Base-by-base conservation (phyloP, 2,797 vertebrate genomes). In the Dendrocincla fuliginosa region DNA sequence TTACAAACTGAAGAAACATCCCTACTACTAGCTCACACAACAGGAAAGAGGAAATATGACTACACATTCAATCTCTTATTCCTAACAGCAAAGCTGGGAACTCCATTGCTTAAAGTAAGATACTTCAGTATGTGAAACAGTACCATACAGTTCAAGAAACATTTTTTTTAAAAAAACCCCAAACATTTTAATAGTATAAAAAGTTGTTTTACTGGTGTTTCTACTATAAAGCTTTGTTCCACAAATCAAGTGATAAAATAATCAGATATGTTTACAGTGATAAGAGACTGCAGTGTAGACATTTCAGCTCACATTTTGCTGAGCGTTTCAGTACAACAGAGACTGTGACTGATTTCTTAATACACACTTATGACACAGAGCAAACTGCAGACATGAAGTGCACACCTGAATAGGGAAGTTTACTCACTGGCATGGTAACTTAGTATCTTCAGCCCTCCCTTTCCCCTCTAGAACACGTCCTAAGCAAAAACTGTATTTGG, bases 171-270 rank as follows among this genome's bases (percentile, higher is more conserved):
- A 17, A 81, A 93, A 94, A 96, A 75, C 92, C 42, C 3, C 95
- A 91, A 95, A 95, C 87, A 80, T 96, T 97, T 96, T 94, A 95
- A 96, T 96, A 95, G 97, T 97, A 97, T 97, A 97, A 97, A 96
- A 97, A 97, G 96, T 95, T 95, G 96, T 97, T 90, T 97, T 95
- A 96, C 97, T 94, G 97, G 96, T 97, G 94, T 98, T 97, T 97
- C 96, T 97, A 97, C 93, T 95, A 93, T 95, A 97, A 97, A 98
- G 94, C 96, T 95, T 96, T 97, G 94, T 94, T 97, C 95, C 95
- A 97, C 94, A 97, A 94, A 97, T 92, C 93, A 89, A 96, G 91
- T 90, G 91, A 95, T 96, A 97, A 95, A 91, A 96, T 90, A 95
- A 96, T 84, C 93, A 84, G 87, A 63, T 89, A 95, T 7, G 88